Evolutionary conservation across 2,888 invertebrate species (phyloP).

Genomic region (Chrysina gloriosa): DNA sequence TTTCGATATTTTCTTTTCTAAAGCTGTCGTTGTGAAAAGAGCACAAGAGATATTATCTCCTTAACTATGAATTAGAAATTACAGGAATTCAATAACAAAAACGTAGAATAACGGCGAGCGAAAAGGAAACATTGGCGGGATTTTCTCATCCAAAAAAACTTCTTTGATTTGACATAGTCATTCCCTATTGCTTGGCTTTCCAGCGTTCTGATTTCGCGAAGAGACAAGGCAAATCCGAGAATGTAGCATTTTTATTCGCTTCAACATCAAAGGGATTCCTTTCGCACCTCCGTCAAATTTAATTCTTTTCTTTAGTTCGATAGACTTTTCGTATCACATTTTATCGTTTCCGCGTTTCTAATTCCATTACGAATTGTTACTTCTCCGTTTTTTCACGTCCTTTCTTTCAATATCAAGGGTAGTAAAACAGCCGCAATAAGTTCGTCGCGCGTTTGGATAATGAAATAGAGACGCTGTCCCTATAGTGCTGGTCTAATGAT

Average conservation of each 20-base stretch:
- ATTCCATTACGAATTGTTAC: neutral
- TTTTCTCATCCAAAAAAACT: neutral
- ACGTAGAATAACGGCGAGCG: neutral
- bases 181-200: neutral
- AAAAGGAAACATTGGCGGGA: neutral
- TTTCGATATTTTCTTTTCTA: no score
- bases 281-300: slow-evolving; percentile 2
- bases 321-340: neutral
- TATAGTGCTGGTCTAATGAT: slow-evolving; percentile 28
- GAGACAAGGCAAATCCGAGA: slow-evolving; percentile 11
- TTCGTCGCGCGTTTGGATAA: slow-evolving; percentile 29
- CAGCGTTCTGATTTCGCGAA: slow-evolving; percentile 12
- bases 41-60: no score
- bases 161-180: neutral
- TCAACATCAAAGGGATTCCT: slow-evolving; percentile 23
- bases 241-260: slow-evolving; percentile 19
- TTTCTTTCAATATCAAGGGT: neutral
- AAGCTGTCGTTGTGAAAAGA: no score
- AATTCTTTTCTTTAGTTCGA: slow-evolving; percentile 5
- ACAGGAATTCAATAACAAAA: no score
- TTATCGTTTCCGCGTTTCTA: no score
- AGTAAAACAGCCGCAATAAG: slow-evolving; percentile 17
- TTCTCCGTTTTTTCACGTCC: neutral
- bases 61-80: no score
- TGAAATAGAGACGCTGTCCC: slow-evolving; percentile 20